phyloP scores from a whole-genome alignment of 1,140 invertebrate genomes.

The Drosophila ercepeae region DNA sequence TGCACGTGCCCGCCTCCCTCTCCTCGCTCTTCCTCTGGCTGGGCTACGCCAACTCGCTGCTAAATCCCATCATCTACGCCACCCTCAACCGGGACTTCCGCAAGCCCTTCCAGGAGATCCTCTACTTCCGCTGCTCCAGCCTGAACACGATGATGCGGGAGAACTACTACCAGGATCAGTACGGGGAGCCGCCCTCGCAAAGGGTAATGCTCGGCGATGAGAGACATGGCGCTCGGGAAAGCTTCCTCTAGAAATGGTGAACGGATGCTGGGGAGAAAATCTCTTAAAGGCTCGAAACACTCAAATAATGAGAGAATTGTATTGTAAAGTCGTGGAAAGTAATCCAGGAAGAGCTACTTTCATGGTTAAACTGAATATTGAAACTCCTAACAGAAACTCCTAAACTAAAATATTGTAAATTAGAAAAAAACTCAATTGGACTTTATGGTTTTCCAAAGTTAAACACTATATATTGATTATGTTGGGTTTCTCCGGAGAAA shows the following conservation, averaged over 20 bases:
- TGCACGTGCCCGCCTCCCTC: conserved; percentile 90
- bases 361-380: background rate
- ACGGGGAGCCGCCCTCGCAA: conserved; percentile 89
- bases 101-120: conserved; percentile 95
- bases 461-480: background rate
- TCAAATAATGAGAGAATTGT: background rate
- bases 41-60: conserved; percentile 95
- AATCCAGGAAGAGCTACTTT: background rate
- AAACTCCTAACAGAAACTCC: background rate
- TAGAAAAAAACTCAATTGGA: background rate
- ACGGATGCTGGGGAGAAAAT: conserved; percentile 1
- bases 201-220: conserved; percentile 82
- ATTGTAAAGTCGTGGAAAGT: too few relatives aligned
- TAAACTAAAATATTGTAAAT: background rate
- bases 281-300: background rate
- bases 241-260: conserved; percentile 69
- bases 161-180: conserved; percentile 96
- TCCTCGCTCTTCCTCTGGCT: conserved; percentile 92
- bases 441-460: background rate
- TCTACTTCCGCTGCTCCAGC: conserved; percentile 94
- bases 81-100: conserved; percentile 96
- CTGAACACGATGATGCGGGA: conserved; percentile 96
- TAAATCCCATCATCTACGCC: conserved; percentile 97
- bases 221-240: conserved; percentile 80
- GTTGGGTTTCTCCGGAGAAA: background rate